A percentile compares a stretch with the other conserved stretches of the same genome.
Evolutionary conservation across 2,113 vertebrate species (phyloP).

Genomic region (Capra hircus): DNA sequence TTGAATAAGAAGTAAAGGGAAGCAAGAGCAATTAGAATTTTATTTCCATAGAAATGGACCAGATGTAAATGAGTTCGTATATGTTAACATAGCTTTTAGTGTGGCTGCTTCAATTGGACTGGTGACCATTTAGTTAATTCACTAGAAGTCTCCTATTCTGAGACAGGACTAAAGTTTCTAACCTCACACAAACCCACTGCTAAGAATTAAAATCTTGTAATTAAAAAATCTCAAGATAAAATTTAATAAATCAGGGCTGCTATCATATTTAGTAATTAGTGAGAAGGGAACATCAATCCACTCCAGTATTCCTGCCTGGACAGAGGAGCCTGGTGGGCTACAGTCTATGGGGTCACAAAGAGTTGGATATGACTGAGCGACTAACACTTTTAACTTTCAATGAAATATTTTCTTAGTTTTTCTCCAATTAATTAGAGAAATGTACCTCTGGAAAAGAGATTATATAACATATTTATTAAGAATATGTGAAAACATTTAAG

Average conservation of each 20-base stretch:
- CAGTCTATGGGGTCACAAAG: neutral
- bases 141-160: neutral
- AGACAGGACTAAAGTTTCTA: neutral
- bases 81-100: neutral
- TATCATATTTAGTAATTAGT: neutral
- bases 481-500: neutral
- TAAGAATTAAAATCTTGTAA: neutral
- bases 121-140: neutral
- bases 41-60: neutral
- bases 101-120: neutral
- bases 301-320: neutral
- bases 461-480: neutral
- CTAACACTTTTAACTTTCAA: neutral
- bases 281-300: neutral
- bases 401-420: neutral
- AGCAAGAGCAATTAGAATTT: neutral
- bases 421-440: neutral
- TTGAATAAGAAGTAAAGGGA: neutral
- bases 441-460: neutral
- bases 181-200: neutral
- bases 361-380: neutral
- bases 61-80: neutral
- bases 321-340: neutral
- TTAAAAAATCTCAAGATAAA: neutral
- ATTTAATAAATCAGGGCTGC: neutral